Evolutionary conservation across 2,888 invertebrate genomes (phyloP).

Genomic region (Leptopterna dolabrata): DNA sequence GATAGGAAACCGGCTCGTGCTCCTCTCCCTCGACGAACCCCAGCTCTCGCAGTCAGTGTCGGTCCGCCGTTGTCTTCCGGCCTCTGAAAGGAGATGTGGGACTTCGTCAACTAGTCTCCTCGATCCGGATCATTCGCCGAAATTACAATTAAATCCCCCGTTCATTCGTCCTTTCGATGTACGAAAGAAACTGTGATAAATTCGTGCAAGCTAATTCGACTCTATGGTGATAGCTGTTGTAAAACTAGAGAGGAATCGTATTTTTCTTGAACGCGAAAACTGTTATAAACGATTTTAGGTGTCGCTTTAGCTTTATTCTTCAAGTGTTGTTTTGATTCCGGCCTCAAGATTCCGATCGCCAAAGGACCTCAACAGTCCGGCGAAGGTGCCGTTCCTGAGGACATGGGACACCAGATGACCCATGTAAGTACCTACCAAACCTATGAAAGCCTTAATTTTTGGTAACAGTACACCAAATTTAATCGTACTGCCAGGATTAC

Average conservation of each 20-base stretch:
- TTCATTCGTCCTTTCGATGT: background rate
- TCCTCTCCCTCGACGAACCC: background rate
- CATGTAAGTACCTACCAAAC: slow-evolving; percentile 33
- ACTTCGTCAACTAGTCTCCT: background rate
- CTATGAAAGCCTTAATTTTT: too few species aligned
- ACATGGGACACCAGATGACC: slow-evolving; percentile 61
- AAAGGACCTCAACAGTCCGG: slow-evolving; percentile 57
- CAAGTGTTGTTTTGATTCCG: slow-evolving; percentile 33
- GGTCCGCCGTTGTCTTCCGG: slow-evolving; percentile 17
- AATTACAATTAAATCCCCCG: background rate
- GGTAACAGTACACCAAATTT: too few species aligned
- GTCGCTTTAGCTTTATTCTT: background rate
- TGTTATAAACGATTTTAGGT: background rate
- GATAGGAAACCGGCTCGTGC: slow-evolving; percentile 29
- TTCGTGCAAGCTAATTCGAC: background rate
- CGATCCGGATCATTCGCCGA: background rate
- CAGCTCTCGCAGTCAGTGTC: background rate
- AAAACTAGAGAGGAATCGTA: too few species aligned
- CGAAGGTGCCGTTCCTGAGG: slow-evolving; percentile 60
- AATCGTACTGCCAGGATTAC: too few species aligned
- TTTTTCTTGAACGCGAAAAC: background rate
- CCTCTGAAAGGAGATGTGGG: background rate
- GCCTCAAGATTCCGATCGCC: slow-evolving; percentile 62
- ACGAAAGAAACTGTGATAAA: slow-evolving; percentile 10
- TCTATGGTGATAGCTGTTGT: background rate